Base-by-base conservation (phyloP, 2,113 vertebrate genomes). In the Callipepla squamata region DNA sequence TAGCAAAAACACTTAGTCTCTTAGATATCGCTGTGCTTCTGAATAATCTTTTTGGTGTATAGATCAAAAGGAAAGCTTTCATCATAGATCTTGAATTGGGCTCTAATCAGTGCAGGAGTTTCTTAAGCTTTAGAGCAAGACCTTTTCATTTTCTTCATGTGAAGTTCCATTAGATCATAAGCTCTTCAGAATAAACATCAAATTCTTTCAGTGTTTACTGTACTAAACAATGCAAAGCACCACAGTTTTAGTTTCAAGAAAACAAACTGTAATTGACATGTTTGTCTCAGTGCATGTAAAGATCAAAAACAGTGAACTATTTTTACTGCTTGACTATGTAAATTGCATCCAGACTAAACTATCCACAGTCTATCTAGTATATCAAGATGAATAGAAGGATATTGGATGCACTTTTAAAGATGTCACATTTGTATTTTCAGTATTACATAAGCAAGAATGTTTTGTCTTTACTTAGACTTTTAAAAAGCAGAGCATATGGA, bases 51-150 rank as follows among this genome's bases (percentile, higher is more conserved):
- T 96, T 72, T 92, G 89, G 44, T 93, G 80, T 94, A 90, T 48
- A 94, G 91, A 96, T 96, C 93, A 96, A 95, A 96, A 88, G 90
- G 73, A 93, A 94, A 91, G 61, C 91, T 94, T 95, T 95, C 93
- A 94, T 94, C 85, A 11, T 32, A 93, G 82, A 91, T 95, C 76
- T 91, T 91, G 94, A 88, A 90, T 95, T 90, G 96, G 91, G 96
- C 91, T 92, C 79, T 95, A 96, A 95, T 95, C 89, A 94, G 85
- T 78, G 90, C 78, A 93, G 57, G 73, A 93, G 80, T 93, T 91
- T 89, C 82, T 63, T 81, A 94, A 94, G 83, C 89, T 92, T 89
- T 80, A 92, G 91, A 75, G 65, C 65, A 94, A 94, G 95, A 94
- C 93, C 89, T 96, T 96, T 96, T 94, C 85, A 78, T 96, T 94